Conservation (phyloP, 2,113 vertebrate species). For the Seriola aureovittata region DNA sequence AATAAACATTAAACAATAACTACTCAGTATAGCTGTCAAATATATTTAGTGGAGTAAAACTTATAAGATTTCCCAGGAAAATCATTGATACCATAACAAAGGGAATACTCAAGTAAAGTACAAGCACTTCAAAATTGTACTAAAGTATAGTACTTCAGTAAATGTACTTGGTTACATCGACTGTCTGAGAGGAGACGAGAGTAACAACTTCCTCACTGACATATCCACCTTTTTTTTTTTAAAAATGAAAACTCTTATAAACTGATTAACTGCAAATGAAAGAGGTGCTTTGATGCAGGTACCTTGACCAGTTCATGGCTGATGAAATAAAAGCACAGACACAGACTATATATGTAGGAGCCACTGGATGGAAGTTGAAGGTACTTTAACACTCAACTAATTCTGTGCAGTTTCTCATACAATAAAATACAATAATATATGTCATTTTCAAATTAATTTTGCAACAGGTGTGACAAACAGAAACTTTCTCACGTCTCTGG, state of each 20-base stretch:
- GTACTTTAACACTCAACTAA: not conserved
- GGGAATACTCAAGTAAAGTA: too few relatives aligned
- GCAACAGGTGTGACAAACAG: conserved; percentile 49
- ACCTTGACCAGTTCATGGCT: conserved; percentile 10
- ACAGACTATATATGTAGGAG: not conserved
- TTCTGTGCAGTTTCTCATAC: not conserved
- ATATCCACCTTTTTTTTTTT: not conserved
- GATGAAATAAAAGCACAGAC: not conserved
- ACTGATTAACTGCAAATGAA: conserved; percentile 5
- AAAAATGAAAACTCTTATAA: not conserved
- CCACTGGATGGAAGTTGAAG: not conserved
- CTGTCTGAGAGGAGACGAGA: not conserved
- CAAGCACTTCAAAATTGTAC: too few relatives aligned
- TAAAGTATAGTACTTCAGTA: too few relatives aligned
- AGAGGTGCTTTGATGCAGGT: not conserved
- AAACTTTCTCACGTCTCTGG: conserved; percentile 65
- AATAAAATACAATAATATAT: not conserved
- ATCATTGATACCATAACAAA: too few relatives aligned
- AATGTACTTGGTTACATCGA: too few relatives aligned
- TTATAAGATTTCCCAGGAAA: too few relatives aligned
- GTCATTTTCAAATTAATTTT: conserved; percentile 1
- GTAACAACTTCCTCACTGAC: not conserved
- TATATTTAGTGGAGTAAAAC: too few relatives aligned
- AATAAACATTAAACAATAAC: too few relatives aligned
- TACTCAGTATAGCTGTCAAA: too few relatives aligned